A percentile compares a stretch with the other conserved stretches of the same genome.
Conservation (phyloP, 1,140 invertebrate species). For the Drosophila pruinosa region DNA sequence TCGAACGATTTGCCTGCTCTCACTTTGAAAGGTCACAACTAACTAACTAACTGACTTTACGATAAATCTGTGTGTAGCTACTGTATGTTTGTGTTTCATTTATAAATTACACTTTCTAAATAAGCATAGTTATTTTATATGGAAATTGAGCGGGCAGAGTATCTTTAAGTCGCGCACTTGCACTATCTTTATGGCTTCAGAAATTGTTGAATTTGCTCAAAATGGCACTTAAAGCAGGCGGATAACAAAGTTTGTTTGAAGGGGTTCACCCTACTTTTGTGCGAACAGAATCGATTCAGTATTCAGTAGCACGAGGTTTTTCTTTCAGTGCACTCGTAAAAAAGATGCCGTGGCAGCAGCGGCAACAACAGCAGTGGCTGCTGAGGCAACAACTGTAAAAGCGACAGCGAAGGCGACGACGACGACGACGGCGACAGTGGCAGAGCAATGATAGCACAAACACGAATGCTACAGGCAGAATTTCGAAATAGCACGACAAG, state of each 20-base stretch:
- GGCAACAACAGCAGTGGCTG: neutral
- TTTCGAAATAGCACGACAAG: constrained; percentile 14
- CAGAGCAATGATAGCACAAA: constrained; percentile 1
- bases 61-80: neutral
- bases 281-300: constrained; percentile 1
- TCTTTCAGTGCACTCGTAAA: constrained; percentile 28
- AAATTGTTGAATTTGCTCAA: neutral
- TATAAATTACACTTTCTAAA: neutral
- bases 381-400: neutral
- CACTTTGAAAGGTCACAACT: neutral
- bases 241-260: neutral
- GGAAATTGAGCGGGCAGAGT: neutral
- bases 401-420: neutral
- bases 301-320: neutral
- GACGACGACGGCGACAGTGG: neutral
- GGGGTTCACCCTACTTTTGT: neutral
- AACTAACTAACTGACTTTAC: neutral
- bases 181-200: neutral
- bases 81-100: neutral
- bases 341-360: constrained; percentile 8
- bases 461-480: neutral
- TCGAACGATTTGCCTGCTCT: neutral
- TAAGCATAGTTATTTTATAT: neutral
- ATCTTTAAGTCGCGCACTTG: neutral
- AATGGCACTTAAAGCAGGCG: constrained; percentile 1